Conservation (phyloP, 2,797 vertebrate genomes). For the Hylomyscus alleni region DNA sequence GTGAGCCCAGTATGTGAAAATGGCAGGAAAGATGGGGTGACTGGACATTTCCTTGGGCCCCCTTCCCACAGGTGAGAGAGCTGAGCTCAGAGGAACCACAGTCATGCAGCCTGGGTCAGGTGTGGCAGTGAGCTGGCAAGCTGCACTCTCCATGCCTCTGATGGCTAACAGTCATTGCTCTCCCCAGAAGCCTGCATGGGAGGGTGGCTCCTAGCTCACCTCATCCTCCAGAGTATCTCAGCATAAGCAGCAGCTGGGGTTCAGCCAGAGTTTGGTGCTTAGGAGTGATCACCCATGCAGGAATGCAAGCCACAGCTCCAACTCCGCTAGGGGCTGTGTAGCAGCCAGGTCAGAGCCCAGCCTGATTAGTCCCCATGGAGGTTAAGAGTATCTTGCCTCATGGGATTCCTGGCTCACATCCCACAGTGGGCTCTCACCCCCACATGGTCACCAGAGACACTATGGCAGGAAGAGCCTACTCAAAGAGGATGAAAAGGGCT, state of each 20-base stretch:
- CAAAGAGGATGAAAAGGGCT: neutral
- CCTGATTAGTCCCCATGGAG: neutral
- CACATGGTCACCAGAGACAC: neutral
- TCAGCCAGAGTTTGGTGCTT: neutral
- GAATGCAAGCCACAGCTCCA: neutral
- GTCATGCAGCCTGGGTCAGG: neutral
- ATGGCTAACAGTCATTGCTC: too few species aligned
- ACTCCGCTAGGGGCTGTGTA: neutral
- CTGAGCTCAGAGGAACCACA: neutral
- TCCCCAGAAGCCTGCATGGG: too few species aligned
- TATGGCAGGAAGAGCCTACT: neutral
- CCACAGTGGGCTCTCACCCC: neutral
- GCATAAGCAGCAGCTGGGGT: fast-evolving
- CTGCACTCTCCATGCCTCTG: neutral
- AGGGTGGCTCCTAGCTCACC: neutral
- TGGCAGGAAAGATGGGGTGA: fast-evolving
- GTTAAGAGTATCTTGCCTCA: neutral
- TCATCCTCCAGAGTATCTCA: neutral
- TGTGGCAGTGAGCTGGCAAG: fast-evolving
- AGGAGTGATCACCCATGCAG: fast-evolving
- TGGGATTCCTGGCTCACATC: neutral
- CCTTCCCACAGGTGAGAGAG: neutral
- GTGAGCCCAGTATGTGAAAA: too few species aligned
- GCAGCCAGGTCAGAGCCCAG: too few species aligned
- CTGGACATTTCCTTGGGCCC: fast-evolving